Evolutionary conservation across 1,140 invertebrate species (phyloP).

Genomic region (Stenopsyche tienmushanensis): DNA sequence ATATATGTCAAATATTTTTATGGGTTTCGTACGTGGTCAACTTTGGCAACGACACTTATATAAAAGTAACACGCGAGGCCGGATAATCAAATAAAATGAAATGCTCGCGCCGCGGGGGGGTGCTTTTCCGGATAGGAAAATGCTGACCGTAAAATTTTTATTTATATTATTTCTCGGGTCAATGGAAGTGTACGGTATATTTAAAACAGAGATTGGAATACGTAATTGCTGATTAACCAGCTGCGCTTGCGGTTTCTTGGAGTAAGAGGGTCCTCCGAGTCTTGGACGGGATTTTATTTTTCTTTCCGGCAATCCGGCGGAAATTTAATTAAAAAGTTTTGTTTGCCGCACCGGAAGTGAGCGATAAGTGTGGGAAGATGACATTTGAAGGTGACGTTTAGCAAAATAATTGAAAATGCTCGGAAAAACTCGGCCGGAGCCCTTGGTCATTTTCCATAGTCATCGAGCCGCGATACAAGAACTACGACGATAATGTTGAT

Average conservation of each 20-base stretch:
- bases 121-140: no score
- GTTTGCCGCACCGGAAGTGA: constrained; percentile 10
- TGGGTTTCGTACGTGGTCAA: constrained; percentile 14
- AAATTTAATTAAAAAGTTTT: constrained; percentile 25
- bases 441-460: no score
- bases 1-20: constrained; percentile 29
- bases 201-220: background rate
- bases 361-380: constrained; percentile 15
- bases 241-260: background rate
- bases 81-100: background rate
- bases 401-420: background rate
- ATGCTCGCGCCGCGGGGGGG: background rate
- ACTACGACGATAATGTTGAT: no score
- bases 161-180: background rate
- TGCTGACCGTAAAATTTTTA: background rate
- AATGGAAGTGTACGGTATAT: background rate
- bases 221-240: background rate
- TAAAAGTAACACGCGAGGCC: background rate
- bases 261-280: background rate
- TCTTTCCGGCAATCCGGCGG: background rate
- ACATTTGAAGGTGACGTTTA: background rate
- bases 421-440: no score
- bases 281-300: background rate
- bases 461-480: no score
- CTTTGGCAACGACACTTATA: background rate